Base-by-base conservation (phyloP, 1,140 invertebrate species). In the Drosophila ananassae region DNA sequence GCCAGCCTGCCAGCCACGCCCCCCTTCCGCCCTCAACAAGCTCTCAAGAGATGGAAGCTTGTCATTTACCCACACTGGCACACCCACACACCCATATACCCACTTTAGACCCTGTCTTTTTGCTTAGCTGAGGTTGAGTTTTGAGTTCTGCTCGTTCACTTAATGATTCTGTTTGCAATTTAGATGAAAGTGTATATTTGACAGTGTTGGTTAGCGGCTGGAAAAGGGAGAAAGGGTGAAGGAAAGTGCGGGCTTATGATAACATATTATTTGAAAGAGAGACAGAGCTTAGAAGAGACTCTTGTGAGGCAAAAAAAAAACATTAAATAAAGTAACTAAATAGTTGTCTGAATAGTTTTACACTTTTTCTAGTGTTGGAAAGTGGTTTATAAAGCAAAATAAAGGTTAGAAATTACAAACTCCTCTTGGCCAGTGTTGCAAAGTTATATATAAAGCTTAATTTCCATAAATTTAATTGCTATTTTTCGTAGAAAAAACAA, bases 81-180 rank as follows among this genome's bases (percentile, higher is more conserved):
- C 34, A 32, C 10, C 28, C 28, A 2, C 46, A 28, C 46, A 25
- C 46, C 47, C 59, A 13, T 37, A 37, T 37, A 10, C 34, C 10
- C 34, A 37, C 34, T 37, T 3, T 37, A 37, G 34, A 25, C n/a
- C 30, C 8, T 22, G 52, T 28, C 58, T 52, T 47, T 51, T 44
- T 47, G 21, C 17, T 47, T 28, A 44, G 48, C 66, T 25, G 28
- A 28, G 37, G 63, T 53, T 62, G 62, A 66, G 52, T 67, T 46
- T 64, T 46, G 59, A 53, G 63, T 32, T 41, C 60, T 44, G 63
- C 47, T 64, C 17, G 37, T 64, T 67, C 60, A 64, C 63, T 67
- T 64, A 53, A 64, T 51, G 59, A 67, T 64, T 67, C 63, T 67
- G 34, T 67, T 67, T 67, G 63, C 63, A 8, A 52, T 64, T 67